Conservation (phyloP, 2,797 vertebrate genomes). For the Lophotriccus pileatus region DNA sequence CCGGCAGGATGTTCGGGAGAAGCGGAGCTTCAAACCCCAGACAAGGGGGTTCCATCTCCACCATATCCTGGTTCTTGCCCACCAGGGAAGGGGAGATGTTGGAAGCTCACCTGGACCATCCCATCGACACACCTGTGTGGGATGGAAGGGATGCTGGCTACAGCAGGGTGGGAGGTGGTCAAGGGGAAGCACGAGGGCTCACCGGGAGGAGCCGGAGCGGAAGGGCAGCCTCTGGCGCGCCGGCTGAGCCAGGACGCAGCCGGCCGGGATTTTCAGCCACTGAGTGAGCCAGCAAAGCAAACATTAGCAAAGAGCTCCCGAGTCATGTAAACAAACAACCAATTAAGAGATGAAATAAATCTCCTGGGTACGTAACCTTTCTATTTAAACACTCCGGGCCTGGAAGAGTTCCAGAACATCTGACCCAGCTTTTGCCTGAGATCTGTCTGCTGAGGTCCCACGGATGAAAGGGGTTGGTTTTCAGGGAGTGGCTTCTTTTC, state of each 20-base stretch:
- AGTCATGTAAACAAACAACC: conserved; percentile 40
- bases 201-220: rapidly evolving
- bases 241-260: neutral
- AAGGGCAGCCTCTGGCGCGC: neutral
- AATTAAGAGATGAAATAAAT: conserved; percentile 57
- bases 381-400: neutral
- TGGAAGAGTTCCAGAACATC: conserved; percentile 27
- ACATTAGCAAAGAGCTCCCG: neutral
- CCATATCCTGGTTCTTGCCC: no score
- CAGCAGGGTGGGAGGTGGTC: neutral
- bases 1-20: neutral
- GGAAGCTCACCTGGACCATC: neutral
- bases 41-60: neutral
- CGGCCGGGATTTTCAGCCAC: neutral
- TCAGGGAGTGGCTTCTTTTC: neutral
- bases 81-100: neutral
- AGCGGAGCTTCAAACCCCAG: neutral
- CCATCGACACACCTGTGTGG: rapidly evolving
- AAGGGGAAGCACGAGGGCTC: rapidly evolving
- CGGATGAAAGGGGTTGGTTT: neutral
- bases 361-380: conserved; percentile 22
- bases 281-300: conserved; percentile 34
- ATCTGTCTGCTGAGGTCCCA: neutral
- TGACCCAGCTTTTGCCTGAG: neutral
- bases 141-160: neutral